phyloP scores from a whole-genome alignment of 2,797 vertebrate species.

The Microctenopoma stevenorrisi region DNA sequence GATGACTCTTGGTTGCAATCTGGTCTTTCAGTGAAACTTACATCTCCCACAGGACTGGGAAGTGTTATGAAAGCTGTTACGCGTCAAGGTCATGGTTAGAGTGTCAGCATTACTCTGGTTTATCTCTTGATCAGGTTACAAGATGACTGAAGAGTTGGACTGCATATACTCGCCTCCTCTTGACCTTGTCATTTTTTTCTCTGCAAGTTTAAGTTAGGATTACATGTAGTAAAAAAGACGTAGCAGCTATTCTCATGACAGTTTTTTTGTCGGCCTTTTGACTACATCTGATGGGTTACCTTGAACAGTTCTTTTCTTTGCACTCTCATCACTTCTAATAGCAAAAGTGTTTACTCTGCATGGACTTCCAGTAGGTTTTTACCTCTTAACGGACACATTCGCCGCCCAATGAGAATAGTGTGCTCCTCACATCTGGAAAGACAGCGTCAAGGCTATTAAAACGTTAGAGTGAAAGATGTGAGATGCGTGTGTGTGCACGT shows the following conservation, averaged over 20 bases:
- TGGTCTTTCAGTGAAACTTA: conserved; percentile 4
- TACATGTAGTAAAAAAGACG: background rate
- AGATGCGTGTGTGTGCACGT: conserved; percentile 5
- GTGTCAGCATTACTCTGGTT: conserved; percentile 55
- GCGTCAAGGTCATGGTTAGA: conserved; percentile 28
- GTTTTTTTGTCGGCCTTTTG: background rate
- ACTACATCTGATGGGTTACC: background rate
- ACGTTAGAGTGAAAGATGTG: conserved; percentile 48
- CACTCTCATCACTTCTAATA: conserved; percentile 13
- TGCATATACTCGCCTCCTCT: conserved; percentile 33
- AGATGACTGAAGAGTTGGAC: conserved; percentile 38
- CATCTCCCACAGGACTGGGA: conserved; percentile 11
- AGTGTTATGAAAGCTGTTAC: conserved; percentile 46
- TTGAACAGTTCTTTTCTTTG: conserved; percentile 8
- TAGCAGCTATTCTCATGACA: background rate
- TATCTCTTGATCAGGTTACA: conserved; percentile 53
- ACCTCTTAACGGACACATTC: conserved; percentile 49
- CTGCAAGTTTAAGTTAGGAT: background rate
- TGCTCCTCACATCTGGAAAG: conserved; percentile 76
- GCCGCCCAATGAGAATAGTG: conserved; percentile 36
- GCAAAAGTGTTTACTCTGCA: conserved; percentile 39
- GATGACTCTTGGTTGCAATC: conserved; percentile 22
- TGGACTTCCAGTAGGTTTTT: conserved; percentile 47
- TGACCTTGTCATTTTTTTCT: conserved; percentile 31
- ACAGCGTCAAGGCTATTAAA: conserved; percentile 71